Evolutionary conservation across 1,140 invertebrate species (phyloP), one percentile per base, ranked within the genome.

Genomic region (Dinoponera quadriceps): DNA sequence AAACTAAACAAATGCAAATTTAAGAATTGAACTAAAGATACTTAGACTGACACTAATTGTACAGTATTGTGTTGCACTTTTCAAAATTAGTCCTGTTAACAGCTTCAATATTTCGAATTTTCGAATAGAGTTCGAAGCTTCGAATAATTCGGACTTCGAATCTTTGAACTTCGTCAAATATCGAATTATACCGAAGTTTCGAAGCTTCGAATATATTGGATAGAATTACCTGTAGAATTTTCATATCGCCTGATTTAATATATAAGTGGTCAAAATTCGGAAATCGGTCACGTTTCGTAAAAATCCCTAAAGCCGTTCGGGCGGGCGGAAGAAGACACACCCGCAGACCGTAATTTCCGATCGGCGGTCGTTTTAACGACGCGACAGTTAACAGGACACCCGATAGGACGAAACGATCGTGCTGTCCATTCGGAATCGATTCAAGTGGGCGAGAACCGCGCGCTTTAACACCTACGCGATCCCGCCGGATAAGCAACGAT

Each of bases 391-490:
- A 88, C 84, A 83, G 87, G 29, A 85, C 83, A 82, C 54, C 59
- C 72, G 55, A 89, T 84, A 88, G 84, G 71, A 49, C 77, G 71
- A 71, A 88, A 88, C 60, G 84, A 75, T 71, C 69, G 55, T 51
- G 54, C 33, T 83, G 84, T 88, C 74, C 87, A 77, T 88, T 88
- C 27, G 65, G 60, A 89, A 89, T 89, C 88, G 88, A 89, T 89
- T 87, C 81, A 82, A 71, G 88, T 89, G 88, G 88, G 88, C 88
- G 88, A 86, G 66, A 78, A 89, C 25, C 87, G 72, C 75, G 85
- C 85, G 84, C 88, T 89, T 86, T 74, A 80, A 89, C 88, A 66
- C 88, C 88, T 74, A 89, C 88, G 85, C 85, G 73, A 89, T 84
- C 69, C 73, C 66, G 44, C 84, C 59, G 87, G 87, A 88, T 88